Percentiles rank a stretch among this genome's conserved stretches.
These are phyloP conservation scores for Melospiza melodia DNA, from an alignment of 2,113 vertebrate species.

Conservation along the genomic window DNA sequence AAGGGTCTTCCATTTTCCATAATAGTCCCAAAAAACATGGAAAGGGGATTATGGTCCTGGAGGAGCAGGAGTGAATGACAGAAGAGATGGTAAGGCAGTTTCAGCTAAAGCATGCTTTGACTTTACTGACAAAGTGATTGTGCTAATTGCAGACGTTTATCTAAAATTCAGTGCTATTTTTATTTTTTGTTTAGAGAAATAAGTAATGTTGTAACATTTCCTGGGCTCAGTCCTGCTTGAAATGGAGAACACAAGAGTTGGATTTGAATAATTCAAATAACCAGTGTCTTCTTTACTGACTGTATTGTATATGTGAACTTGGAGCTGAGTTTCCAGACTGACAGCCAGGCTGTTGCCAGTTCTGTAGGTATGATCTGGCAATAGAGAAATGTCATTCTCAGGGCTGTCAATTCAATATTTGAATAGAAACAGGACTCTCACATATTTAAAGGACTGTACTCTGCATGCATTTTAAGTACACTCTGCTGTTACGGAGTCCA, in stretches of 20 bases:
- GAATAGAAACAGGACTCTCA: background rate
- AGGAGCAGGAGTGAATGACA: background rate
- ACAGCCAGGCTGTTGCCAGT: background rate
- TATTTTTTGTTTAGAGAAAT: background rate
- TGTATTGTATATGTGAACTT: background rate
- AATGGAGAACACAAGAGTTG: background rate
- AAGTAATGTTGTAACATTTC: background rate
- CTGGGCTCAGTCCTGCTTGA: background rate
- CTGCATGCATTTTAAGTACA: background rate
- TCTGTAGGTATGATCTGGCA: background rate
- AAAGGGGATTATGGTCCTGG: background rate
- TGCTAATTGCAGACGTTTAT: background rate
- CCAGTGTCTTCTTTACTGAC: background rate
- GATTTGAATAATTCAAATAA: background rate
- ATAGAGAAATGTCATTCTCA: background rate
- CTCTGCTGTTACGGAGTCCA: background rate
- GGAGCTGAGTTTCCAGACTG: slow-evolving; percentile 6
- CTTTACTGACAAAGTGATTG: background rate
- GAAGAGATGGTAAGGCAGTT: background rate
- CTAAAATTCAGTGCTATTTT: background rate
- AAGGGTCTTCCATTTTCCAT: background rate
- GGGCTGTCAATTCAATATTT: background rate
- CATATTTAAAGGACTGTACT: slow-evolving; percentile 9
- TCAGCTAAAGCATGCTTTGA: background rate
- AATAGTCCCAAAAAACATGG: background rate